These are phyloP conservation scores for Chironomus tentans DNA, from an alignment of 2,888 invertebrate species.

Conservation along the genomic window DNA sequence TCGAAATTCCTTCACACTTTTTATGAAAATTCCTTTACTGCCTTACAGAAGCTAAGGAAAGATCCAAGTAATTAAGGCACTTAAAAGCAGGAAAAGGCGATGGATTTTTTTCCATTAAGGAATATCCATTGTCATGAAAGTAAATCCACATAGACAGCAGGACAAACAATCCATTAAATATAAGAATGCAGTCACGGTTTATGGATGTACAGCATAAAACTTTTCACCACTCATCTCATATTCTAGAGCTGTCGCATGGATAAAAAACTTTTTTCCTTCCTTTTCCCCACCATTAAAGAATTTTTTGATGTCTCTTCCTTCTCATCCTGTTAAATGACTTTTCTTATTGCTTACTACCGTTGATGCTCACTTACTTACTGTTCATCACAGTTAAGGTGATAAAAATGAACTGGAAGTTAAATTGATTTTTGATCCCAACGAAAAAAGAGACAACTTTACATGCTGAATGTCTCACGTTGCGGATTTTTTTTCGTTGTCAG, in stretches of 20 bases:
- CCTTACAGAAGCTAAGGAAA: too few relatives aligned
- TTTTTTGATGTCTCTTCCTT: neutral
- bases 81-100: too few relatives aligned
- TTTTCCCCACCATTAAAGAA: neutral
- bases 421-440: slow-evolving; percentile 20
- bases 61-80: too few relatives aligned
- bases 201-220: neutral
- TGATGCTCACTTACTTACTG: neutral
- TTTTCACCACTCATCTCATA: slow-evolving; percentile 6
- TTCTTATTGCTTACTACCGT: neutral
- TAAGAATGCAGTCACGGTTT: neutral
- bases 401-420: slow-evolving; percentile 19
- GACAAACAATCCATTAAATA: too few relatives aligned
- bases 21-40: too few relatives aligned
- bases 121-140: neutral
- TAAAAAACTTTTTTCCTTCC: neutral
- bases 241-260: neutral
- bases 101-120: too few relatives aligned
- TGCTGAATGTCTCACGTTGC: too few relatives aligned
- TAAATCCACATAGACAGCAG: too few relatives aligned
- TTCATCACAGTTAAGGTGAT: slow-evolving; percentile 7
- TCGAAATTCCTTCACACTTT: neutral
- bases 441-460: too few relatives aligned
- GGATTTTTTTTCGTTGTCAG: too few relatives aligned
- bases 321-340: neutral